Conservation (phyloP, 2,113 vertebrate genomes). For the Nestor notabilis region DNA sequence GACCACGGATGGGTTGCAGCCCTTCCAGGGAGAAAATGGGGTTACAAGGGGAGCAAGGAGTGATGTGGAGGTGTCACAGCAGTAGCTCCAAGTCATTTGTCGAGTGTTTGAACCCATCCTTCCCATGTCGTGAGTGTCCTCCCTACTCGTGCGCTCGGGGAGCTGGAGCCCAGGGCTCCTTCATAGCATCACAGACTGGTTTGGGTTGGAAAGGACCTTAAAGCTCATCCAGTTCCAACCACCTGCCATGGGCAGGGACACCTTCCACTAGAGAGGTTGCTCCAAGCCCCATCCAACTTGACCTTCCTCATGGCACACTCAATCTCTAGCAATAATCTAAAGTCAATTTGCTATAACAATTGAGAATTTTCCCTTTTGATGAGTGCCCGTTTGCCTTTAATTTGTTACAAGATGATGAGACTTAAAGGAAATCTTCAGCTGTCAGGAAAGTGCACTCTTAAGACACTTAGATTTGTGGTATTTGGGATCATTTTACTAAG, state of each 20-base stretch:
- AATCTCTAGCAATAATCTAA: conserved; percentile 50
- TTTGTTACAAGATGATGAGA: conserved; percentile 66
- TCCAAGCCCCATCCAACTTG: too few species aligned
- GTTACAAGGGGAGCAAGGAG: neutral
- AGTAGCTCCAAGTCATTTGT: neutral
- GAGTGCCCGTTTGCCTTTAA: conserved; percentile 69
- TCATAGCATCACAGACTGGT: too few species aligned
- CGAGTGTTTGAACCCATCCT: neutral
- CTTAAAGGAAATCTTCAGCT: conserved; percentile 54
- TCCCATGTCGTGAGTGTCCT: neutral
- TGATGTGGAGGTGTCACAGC: neutral
- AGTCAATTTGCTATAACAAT: conserved; percentile 72
- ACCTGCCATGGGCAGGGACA: too few species aligned
- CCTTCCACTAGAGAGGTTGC: too few species aligned
- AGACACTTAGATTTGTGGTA: neutral
- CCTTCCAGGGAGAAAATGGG: neutral
- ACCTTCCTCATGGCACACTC: neutral
- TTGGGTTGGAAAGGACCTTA: too few species aligned
- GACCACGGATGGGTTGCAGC: neutral
- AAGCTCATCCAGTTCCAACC: too few species aligned
- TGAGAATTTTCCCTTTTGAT: conserved; percentile 64
- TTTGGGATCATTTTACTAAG: neutral
- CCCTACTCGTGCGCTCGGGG: neutral
- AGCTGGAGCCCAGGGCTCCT: neutral
- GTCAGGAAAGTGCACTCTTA: neutral